These are phyloP conservation scores for Verasper variegatus DNA, from an alignment of 2,113 vertebrate genomes.

Conservation along the genomic window DNA sequence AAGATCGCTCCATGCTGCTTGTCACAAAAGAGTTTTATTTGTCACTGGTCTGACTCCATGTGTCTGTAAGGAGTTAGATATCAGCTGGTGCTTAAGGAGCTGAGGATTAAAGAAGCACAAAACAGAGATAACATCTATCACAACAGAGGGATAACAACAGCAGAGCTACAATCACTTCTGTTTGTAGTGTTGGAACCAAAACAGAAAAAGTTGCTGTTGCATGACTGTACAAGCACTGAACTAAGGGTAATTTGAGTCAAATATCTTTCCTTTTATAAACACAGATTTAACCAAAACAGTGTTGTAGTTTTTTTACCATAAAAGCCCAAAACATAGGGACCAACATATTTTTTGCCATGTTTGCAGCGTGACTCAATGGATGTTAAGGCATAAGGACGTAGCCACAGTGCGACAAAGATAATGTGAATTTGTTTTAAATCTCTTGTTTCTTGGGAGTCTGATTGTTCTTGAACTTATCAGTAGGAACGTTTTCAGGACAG, in stretches of 20 bases:
- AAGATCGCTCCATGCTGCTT: conserved; percentile 24
- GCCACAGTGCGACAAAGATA: background rate
- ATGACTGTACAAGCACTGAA: too few relatives aligned
- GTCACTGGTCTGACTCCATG: conserved; percentile 4
- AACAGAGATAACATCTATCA: conserved; percentile 13
- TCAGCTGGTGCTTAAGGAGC: too few relatives aligned
- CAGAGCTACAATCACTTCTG: background rate
- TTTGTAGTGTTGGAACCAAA: conserved; percentile 10
- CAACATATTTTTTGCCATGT: background rate
- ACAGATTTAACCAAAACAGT: background rate
- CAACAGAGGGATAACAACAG: background rate
- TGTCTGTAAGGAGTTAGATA: conserved; percentile 2
- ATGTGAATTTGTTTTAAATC: background rate
- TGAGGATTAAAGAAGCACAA: too few relatives aligned
- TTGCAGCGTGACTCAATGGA: background rate
- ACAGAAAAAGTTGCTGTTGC: background rate
- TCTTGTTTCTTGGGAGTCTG: background rate
- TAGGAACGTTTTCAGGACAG: background rate
- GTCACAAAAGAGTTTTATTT: conserved; percentile 7
- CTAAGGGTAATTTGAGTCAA: background rate
- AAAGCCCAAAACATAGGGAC: too few relatives aligned
- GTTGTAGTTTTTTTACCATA: background rate
- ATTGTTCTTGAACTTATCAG: background rate
- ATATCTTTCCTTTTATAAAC: background rate
- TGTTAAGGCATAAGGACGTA: background rate